Evolutionary conservation across 2,113 vertebrate genomes (phyloP), one percentile per base, ranked within the genome.

Genomic region (Mormyrus lacerda): DNA sequence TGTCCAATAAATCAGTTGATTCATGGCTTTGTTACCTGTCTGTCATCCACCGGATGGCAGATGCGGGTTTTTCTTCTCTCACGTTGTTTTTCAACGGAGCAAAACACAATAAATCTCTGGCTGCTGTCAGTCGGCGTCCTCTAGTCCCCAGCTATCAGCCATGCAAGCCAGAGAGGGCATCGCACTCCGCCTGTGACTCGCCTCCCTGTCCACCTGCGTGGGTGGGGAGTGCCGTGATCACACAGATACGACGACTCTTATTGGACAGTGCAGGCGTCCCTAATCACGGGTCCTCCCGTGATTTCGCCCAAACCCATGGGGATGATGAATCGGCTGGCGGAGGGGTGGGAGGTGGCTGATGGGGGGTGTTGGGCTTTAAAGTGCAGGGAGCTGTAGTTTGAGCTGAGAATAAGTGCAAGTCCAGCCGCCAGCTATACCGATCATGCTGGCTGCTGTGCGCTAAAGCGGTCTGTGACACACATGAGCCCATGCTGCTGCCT

Each of bases 201-300:
- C 94, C 91, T 97, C 95, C 95, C 90, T 93, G 94, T 97, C 95
- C 97, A 97, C 97, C 98, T 98, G 97, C 96, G 1, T 0, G 95
- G 96, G 95, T 95, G 94, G 96, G 3, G 6, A 21, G 53, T 0
- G 53, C 48, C 15, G 96, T 97, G 97, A 98, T 99, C 97, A 96
- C 96, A 97, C 98, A 97, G 96, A 96, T 94, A 94, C 96, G 92
- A 90, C 93, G 95, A 93, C 96, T 96, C 96, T 98, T 98, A 98
- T 98, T 98, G 97, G 97, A 97, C 96, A 97, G 96, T 98, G 98
- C 98, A 97, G 96, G 95, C 96, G 91, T 94, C 96, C 97, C 96
- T 97, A 50, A n/a, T 45, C n/a, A n/a, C n/a, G n/a, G n/a, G 9
- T 69, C 61, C 61, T 27, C 27, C 61, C 10, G 3, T 31, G 61